Conservation (phyloP, 2,797 vertebrate genomes). For the Galago senegalensis region DNA sequence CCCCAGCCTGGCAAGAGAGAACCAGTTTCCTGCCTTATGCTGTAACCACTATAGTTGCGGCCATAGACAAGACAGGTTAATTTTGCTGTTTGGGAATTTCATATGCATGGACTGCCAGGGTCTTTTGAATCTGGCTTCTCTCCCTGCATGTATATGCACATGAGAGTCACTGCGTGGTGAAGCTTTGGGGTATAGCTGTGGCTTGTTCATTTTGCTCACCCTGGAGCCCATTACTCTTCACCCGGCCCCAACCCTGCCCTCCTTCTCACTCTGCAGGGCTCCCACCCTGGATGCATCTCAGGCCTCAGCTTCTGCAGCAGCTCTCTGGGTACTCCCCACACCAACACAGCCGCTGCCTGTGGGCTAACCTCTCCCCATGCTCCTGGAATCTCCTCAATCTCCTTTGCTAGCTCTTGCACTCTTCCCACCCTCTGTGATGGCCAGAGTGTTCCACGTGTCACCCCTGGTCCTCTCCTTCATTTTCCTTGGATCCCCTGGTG, state of each 20-base stretch:
- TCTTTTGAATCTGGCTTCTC: not conserved
- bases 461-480: not conserved
- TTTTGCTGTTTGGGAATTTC: not conserved
- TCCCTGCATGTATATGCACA: not conserved
- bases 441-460: not conserved
- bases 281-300: not conserved
- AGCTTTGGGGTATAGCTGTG: not conserved
- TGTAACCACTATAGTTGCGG: not conserved
- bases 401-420: not conserved
- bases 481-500: not conserved
- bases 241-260: not conserved
- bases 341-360: not conserved
- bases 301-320: not conserved
- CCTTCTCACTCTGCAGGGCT: no score
- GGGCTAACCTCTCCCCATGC: rapidly evolving
- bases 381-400: not conserved
- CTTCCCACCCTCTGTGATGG: not conserved
- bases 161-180: not conserved
- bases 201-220: not conserved
- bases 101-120: not conserved
- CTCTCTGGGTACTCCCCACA: not conserved
- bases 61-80: not conserved
- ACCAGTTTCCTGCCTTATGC: rapidly evolving
- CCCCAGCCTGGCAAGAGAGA: not conserved
- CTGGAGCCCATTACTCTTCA: not conserved